These are phyloP conservation scores for Pterocles gutturalis DNA, from an alignment of 2,113 vertebrate genomes.

Conservation along the genomic window DNA sequence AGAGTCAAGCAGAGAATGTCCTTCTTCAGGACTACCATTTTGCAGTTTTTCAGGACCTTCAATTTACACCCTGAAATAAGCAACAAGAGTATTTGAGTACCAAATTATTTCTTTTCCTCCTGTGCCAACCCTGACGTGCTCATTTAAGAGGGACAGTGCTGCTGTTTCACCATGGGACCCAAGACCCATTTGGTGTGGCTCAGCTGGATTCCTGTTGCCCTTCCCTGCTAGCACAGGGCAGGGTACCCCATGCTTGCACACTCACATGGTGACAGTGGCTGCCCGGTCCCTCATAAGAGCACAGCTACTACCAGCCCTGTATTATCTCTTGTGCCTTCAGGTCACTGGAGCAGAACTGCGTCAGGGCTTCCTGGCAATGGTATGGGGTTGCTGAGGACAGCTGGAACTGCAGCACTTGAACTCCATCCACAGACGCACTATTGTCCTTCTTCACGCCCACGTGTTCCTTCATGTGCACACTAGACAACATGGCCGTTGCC, in stretches of 20 bases:
- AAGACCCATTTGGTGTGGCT: neutral
- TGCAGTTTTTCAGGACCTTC: neutral
- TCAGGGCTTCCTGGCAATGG: neutral
- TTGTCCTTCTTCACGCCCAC: fast-evolving
- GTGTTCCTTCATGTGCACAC: neutral
- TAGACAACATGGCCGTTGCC: neutral
- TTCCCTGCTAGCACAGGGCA: neutral
- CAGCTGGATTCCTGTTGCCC: neutral
- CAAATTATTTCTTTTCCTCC: neutral
- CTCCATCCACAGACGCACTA: neutral
- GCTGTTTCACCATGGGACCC: neutral
- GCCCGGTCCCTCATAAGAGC: neutral
- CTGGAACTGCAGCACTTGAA: neutral
- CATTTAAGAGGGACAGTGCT: neutral
- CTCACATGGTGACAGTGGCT: neutral
- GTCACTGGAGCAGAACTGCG: neutral
- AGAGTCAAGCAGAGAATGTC: neutral
- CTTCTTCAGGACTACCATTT: neutral
- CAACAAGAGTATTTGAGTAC: neutral
- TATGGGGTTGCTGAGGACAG: neutral
- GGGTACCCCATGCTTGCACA: neutral
- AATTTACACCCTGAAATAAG: neutral
- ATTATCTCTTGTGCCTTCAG: neutral
- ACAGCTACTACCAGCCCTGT: neutral
- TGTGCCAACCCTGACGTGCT: neutral